Conservation (phyloP, 53 echinoderm and acorn worm genomes). For the Stichopus horrens region DNA sequence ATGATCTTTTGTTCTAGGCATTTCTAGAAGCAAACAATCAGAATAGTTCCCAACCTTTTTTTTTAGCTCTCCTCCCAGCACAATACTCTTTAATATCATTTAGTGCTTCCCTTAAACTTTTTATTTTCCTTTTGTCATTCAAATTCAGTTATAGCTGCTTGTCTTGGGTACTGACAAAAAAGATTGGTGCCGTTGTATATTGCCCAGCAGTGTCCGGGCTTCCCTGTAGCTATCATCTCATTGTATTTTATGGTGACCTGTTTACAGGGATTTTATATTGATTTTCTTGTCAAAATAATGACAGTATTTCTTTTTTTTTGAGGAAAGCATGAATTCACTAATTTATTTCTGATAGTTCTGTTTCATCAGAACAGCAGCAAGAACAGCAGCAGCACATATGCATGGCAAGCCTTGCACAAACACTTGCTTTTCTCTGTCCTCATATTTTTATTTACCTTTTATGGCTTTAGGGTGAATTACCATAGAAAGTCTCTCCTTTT, state of each 20-base stretch:
- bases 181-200: too few species aligned
- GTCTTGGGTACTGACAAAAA: too few species aligned
- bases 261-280: too few species aligned
- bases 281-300: too few species aligned
- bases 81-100: conserved; percentile 24
- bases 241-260: too few species aligned
- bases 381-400: neutral
- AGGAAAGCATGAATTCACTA: too few species aligned
- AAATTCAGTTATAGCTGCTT: too few species aligned
- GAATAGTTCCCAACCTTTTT: neutral
- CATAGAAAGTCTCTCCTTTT: too few species aligned
- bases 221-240: too few species aligned
- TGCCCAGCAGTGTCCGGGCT: too few species aligned
- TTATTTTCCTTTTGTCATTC: too few species aligned
- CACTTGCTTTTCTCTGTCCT: neutral
- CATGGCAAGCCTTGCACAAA: conserved; percentile 11
- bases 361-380: neutral
- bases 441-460: neutral
- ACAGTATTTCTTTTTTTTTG: too few species aligned
- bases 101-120: neutral
- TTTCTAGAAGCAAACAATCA: conserved; percentile 18
- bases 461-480: neutral
- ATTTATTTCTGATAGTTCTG: neutral
- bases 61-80: conserved; percentile 14
- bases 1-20: conserved; percentile 7